Conservation (phyloP, 2,888 invertebrate species). For the Scotopteryx bipunctaria region DNA sequence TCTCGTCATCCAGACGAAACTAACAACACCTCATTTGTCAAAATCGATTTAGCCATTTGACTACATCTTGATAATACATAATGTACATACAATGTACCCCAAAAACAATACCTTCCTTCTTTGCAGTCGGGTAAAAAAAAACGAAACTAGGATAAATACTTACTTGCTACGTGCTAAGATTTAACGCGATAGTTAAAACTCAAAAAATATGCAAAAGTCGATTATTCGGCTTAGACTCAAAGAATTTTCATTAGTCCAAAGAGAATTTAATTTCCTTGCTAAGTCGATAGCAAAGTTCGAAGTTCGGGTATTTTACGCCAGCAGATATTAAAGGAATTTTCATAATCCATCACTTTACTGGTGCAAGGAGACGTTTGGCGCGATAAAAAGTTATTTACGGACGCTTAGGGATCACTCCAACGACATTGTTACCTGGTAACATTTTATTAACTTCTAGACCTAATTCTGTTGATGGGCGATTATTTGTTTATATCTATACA, state of each 20-base stretch:
- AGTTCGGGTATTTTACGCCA: slow-evolving; percentile 57
- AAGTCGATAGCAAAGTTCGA: slow-evolving; percentile 60
- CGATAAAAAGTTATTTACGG: slow-evolving; percentile 39
- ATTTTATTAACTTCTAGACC: no score
- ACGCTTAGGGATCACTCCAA: slow-evolving; percentile 16
- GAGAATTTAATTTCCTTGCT: slow-evolving; percentile 73
- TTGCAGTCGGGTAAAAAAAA: no score
- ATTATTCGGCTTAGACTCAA: slow-evolving; percentile 46
- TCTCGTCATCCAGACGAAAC: no score
- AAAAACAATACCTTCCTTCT: no score
- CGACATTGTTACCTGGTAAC: background rate
- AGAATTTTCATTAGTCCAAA: slow-evolving; percentile 79
- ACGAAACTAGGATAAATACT: background rate
- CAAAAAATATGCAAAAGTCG: slow-evolving; percentile 42
- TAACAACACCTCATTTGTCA: no score
- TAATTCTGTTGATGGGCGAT: no score
- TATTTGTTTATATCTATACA: no score
- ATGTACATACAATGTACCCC: no score
- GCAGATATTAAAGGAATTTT: slow-evolving; percentile 72
- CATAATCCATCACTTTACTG: slow-evolving; percentile 69
- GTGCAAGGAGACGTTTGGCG: slow-evolving; percentile 35
- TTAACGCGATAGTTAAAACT: slow-evolving; percentile 20
- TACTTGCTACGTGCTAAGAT: no score
- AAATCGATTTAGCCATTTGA: no score
- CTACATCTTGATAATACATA: no score